Percentiles rank a stretch among this genome's conserved stretches.
Evolutionary conservation across 2,113 vertebrate genomes (phyloP).

Genomic region (Scolopax mira): DNA sequence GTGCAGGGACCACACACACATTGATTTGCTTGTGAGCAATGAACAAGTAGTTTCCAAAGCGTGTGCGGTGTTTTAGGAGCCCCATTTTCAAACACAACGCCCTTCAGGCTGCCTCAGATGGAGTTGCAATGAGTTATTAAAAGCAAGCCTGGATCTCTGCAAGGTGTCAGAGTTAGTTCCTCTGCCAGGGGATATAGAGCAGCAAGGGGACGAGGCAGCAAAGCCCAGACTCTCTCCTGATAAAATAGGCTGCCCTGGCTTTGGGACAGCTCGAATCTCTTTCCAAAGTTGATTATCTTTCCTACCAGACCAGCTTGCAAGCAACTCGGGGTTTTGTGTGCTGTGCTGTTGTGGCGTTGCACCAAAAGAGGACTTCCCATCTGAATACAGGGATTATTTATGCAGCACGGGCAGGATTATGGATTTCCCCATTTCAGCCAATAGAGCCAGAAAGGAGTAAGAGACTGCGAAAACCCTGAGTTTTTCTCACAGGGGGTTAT

Average conservation of each 20-base stretch:
- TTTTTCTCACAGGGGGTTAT: background rate
- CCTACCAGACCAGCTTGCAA: background rate
- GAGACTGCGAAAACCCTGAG: rapidly evolving
- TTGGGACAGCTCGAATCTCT: background rate
- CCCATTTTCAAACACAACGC: rapidly evolving
- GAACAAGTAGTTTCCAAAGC: background rate
- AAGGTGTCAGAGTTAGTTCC: background rate
- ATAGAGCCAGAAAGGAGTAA: background rate
- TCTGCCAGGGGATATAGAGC: background rate
- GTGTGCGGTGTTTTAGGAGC: background rate
- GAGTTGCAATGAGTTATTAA: background rate
- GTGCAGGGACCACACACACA: rapidly evolving
- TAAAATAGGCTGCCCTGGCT: background rate
- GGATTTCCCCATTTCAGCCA: background rate
- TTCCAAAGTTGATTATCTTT: background rate
- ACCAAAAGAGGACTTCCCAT: background rate
- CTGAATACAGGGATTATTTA: background rate
- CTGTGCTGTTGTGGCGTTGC: background rate
- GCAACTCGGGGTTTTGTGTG: background rate
- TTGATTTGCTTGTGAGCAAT: rapidly evolving
- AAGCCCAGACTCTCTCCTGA: background rate
- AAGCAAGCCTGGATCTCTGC: background rate
- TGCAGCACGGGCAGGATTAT: background rate
- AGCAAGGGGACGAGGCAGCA: background rate
- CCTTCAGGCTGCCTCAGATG: background rate